Base-by-base conservation (phyloP, 1,140 invertebrate species). In the Oryzaephilus surinamensis region DNA sequence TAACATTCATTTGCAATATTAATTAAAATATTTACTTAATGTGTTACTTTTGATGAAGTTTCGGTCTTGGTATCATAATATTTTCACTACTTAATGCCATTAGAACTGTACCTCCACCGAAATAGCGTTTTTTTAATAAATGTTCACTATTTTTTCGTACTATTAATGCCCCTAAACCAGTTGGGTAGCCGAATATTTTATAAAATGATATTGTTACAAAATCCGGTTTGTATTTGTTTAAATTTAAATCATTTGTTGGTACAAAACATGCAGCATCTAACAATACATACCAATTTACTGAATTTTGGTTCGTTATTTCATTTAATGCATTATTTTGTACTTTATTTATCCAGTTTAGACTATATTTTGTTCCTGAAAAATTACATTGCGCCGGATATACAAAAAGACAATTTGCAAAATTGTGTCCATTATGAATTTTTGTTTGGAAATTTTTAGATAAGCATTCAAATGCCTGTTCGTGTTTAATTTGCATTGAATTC, bases 161-260 rank as follows among this genome's bases (percentile, higher is more conserved):
- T 30, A 97, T 52, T 2, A 97, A 60, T 21, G 87, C 90, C 17
- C 93, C 94, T 47, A 86, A 61, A n/a, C 84, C 94, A 38, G 92
- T 96, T 4, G 95, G 94, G 66, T 84, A 96, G 3, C 95, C 95
- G 71, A 98, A 97, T 54, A 98, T 89, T 73, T 98, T 98, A 65
- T 97, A 97, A 68, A 97, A 97, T 1, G 94, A 97, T 4, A 97
- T 21, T 32, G 76, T 77, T 0, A 96, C 75, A 71, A 96, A 97
- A 64, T 97, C 90, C 12, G 91, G 84, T 45, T 81, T 75, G 26
- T 66, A 69, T 8, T 54, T 39, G 0, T 71, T 70, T 26, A 97
- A 67, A 70, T 97, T 77, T 29, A 97, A 64, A 12, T 65, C 64
- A 62, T 74, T 88, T 18, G 85, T 89, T n/a, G 80, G 72, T 2